These are phyloP conservation scores for Ciconia boyciana DNA, from an alignment of 2,113 vertebrate genomes.

Conservation along the genomic window DNA sequence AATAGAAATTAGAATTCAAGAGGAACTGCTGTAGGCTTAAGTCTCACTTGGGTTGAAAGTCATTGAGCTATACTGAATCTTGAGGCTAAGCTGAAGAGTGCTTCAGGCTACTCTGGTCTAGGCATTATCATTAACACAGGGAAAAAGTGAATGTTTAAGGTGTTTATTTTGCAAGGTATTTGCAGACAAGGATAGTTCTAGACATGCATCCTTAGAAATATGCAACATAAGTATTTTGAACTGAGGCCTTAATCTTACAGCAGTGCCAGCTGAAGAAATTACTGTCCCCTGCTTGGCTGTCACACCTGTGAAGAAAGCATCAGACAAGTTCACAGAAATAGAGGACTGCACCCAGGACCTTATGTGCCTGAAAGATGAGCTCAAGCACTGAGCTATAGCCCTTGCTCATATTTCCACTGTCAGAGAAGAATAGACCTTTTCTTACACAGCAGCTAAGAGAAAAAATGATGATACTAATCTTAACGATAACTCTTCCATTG, in stretches of 20 bases:
- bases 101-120: not conserved
- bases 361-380: not conserved
- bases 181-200: not conserved
- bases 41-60: not conserved
- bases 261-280: not conserved
- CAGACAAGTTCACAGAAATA: not conserved
- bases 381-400: not conserved
- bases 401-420: not conserved
- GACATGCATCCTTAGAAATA: not conserved
- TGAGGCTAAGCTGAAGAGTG: not conserved
- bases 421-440: not conserved
- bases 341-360: not conserved
- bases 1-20: not conserved
- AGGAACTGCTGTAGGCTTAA: not conserved
- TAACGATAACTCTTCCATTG: not conserved
- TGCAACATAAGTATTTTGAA: not conserved
- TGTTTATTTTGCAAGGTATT: not conserved
- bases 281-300: not conserved
- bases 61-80: not conserved
- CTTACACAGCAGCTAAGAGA: not conserved
- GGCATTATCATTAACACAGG: not conserved
- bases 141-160: not conserved
- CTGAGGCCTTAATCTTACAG: not conserved
- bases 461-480: not conserved
- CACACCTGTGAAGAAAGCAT: not conserved